Conservation (phyloP, 2,113 vertebrate genomes). For the Symphodus melops region DNA sequence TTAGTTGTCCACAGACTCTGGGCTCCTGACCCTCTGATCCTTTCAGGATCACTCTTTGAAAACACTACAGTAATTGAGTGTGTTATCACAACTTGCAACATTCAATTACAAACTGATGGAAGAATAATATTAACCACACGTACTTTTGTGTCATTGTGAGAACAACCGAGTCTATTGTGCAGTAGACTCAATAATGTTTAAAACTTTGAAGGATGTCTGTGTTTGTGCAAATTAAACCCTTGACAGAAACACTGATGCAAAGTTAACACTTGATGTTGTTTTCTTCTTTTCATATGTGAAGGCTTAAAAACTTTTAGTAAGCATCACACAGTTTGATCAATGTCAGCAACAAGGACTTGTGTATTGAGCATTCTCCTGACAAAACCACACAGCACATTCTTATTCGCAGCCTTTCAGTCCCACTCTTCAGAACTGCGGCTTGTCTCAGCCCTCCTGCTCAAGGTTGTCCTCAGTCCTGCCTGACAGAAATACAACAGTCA, state of each 20-base stretch:
- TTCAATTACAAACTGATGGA: no score
- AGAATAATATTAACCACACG: no score
- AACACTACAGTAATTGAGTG: no score
- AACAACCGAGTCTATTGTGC: background rate
- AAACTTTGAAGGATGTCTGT: background rate
- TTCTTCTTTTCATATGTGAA: background rate
- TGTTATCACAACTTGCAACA: no score
- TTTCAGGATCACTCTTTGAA: no score
- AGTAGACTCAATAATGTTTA: no score
- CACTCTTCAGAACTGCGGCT: conserved; percentile 33
- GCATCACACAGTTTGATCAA: conserved; percentile 25
- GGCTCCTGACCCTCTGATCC: no score
- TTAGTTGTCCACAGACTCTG: no score
- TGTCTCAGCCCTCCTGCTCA: conserved; percentile 43
- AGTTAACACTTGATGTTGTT: background rate
- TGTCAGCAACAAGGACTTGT: conserved; percentile 34
- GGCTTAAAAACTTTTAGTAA: conserved; percentile 6
- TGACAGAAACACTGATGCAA: background rate
- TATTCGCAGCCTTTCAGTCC: conserved; percentile 31
- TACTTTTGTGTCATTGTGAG: background rate
- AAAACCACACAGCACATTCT: conserved; percentile 9
- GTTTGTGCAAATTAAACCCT: background rate
- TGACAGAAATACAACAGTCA: conserved; percentile 52
- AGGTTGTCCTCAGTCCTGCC: conserved; percentile 54
- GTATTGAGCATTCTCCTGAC: conserved; percentile 19